Evolutionary conservation across 1,140 invertebrate genomes (phyloP), one percentile per base, ranked within the genome.

Genomic region (Ceratosolen fusciceps): DNA sequence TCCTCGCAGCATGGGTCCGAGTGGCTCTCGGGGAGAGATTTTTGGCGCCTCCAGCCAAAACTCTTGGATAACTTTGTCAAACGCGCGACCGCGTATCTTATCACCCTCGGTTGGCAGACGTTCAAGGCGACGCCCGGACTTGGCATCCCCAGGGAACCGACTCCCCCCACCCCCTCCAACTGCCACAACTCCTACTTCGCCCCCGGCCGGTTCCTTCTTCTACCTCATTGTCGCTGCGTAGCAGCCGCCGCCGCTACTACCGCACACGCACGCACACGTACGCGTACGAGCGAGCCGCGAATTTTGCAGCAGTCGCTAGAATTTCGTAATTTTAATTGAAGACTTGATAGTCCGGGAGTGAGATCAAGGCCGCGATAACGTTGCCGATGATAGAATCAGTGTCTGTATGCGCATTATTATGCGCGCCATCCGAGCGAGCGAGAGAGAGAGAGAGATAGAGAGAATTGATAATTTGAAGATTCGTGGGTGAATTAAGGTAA

Each of bases 281-380:
- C n/a, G n/a, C n/a, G n/a, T n/a, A n/a, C n/a, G n/a, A n/a, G n/a
- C n/a, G n/a, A n/a, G n/a, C n/a, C n/a, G n/a, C n/a, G n/a, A n/a
- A n/a, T n/a, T n/a, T n/a, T n/a, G n/a, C n/a, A n/a, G n/a, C n/a
- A n/a, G n/a, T n/a, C n/a, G n/a, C 87, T 87, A 86, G 12, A 87
- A 88, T 88, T 87, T 88, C 84, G 83, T 84, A 86, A 85, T 88
- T 88, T 87, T 88, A 88, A 88, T 88, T 88, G 87, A 84, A 86
- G 82, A 85, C 86, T 85, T 86, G 83, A 86, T 85, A 84, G 86
- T 86, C 85, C 83, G 78, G 82, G n/a, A n/a, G n/a, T n/a, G n/a
- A n/a, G n/a, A n/a, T n/a, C n/a, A n/a, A n/a, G n/a, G n/a, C n/a
- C 83, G 78, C 83, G 83, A 60, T 76, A 81, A 83, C 43, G 31